Evolutionary conservation across 64 coral and sea anemone species (phyloP), one percentile per base, ranked within the genome.

Genomic region (Montipora cactus): DNA sequence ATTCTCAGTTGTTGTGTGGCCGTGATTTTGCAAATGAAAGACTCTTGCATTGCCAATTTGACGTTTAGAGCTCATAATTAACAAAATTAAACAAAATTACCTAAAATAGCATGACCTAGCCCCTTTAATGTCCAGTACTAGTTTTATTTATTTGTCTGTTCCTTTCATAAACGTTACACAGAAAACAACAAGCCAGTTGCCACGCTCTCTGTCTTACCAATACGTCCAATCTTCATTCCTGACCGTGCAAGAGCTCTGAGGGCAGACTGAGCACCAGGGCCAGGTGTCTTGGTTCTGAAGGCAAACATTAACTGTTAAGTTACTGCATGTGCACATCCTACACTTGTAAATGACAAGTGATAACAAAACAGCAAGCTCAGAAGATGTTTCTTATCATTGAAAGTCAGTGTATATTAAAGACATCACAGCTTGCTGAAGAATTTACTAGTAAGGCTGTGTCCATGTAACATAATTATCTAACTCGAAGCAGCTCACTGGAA

Each of bases 161-260:
- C 37, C 37, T 37, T 37, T 2, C 1, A 37, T 37, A 37, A 37
- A 37, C 37, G 1, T 37, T 37, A 37, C 37, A 37, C 37, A 37
- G 37, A 37, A 37, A 37, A 37, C 2, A 37, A 37, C 37, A 37
- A 37, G 37, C 37, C 37, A 37, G 37, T 37, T 37, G 37, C 37
- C 37, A 37, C 2, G 37, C 37, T 37, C 25, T 67, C 25, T 67
- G 4, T 67, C 91, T 95, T 76, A 98, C 96, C 96, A 92, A 99
- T 99, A 37, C 97, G 94, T 45, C 97, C 97, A 94, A 99, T 99
- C 72, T 99, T 96, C 97, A 99, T 99, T 89, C 97, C 97, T 74
- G 97, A 99, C 73, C 97, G 84, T 49, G 97, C 97, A 74, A 99
- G 90, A 86, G 97, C 97, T 80, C 97, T 83, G 8, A 99, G 87